These are phyloP conservation scores for Himalopsyche phryganea DNA, from an alignment of 1,140 invertebrate genomes.

Conservation along the genomic window DNA sequence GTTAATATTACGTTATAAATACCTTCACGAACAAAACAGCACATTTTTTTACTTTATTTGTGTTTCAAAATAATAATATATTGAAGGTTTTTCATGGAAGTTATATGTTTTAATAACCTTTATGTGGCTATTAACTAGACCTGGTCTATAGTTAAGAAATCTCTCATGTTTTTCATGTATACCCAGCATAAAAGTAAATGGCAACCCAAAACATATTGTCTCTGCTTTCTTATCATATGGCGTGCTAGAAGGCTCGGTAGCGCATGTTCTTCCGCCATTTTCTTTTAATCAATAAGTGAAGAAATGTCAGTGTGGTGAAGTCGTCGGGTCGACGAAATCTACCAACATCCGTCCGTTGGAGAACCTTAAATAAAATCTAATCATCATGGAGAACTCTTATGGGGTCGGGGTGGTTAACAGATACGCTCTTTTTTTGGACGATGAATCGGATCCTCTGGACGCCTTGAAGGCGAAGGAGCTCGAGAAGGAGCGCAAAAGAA, in stretches of 20 bases:
- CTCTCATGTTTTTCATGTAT: no score
- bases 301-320: slow-evolving; percentile 31
- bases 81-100: no score
- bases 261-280: slow-evolving; percentile 46
- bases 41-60: no score
- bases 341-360: slow-evolving; percentile 52
- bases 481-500: slow-evolving; percentile 79
- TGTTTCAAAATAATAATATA: no score
- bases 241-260: slow-evolving; percentile 42
- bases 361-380: slow-evolving; percentile 51
- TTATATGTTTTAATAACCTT: no score
- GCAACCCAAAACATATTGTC: slow-evolving; percentile 41
- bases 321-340: slow-evolving; percentile 40
- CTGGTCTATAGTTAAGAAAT: no score
- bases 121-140: no score
- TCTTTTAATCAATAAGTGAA: slow-evolving; percentile 53
- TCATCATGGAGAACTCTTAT: slow-evolving; percentile 86
- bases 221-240: slow-evolving; percentile 53
- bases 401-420: slow-evolving; percentile 89
- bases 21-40: no score
- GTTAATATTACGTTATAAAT: no score
- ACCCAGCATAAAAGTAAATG: slow-evolving; percentile 12
- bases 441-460: slow-evolving; percentile 84
- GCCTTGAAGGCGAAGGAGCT: slow-evolving; percentile 75
- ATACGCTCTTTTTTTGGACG: slow-evolving; percentile 86